These are phyloP conservation scores for Pachliopta kotzebuea DNA, from an alignment of 2,888 invertebrate species.

Conservation along the genomic window DNA sequence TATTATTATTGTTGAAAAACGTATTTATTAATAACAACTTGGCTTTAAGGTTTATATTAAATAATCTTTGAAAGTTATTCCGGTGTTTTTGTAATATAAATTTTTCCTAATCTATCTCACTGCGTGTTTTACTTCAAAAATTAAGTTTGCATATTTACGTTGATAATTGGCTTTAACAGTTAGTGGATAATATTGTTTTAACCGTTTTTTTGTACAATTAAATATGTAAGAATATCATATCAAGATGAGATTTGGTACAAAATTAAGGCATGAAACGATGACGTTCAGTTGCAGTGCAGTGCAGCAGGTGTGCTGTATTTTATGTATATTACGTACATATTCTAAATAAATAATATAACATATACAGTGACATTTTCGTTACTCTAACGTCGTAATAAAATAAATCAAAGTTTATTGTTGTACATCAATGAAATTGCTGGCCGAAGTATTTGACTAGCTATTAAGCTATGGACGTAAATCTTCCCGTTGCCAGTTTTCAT, in stretches of 20 bases:
- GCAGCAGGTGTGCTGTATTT: no score
- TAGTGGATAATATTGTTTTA: no score
- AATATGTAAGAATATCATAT: no score
- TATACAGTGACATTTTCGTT: background rate
- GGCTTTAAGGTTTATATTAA: background rate
- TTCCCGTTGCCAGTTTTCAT: slow-evolving; percentile 13
- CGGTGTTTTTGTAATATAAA: background rate
- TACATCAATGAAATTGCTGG: slow-evolving; percentile 5
- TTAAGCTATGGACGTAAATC: slow-evolving; percentile 20
- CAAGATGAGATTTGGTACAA: no score
- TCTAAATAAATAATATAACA: background rate
- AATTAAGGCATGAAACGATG: no score
- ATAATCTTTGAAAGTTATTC: background rate
- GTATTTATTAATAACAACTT: background rate
- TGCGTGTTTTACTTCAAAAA: background rate
- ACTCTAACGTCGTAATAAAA: slow-evolving; percentile 10
- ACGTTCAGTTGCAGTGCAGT: no score
- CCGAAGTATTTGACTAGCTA: slow-evolving; percentile 10
- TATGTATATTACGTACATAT: no score
- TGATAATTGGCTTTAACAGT: no score
- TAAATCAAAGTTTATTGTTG: slow-evolving; percentile 20
- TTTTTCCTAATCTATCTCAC: background rate
- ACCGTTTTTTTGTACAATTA: no score
- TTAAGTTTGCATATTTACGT: background rate
- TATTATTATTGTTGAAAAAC: background rate